Evolutionary conservation across 2,888 invertebrate species (phyloP).

Genomic region (Ormyrus labotus): DNA sequence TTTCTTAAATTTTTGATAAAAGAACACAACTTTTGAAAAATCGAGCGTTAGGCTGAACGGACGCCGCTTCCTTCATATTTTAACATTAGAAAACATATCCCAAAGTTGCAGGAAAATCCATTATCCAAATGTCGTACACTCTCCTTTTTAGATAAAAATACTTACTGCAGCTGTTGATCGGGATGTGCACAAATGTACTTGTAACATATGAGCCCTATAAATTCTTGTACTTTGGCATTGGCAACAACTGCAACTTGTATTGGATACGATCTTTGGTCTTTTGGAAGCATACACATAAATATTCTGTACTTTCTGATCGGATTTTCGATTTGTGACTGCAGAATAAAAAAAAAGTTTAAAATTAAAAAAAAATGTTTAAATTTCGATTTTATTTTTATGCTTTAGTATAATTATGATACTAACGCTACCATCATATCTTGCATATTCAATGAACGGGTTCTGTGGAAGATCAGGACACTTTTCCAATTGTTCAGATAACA

Average conservation of each 20-base stretch:
- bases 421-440: conserved; percentile 91
- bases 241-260: conserved; percentile 88
- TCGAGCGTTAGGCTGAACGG: too few relatives aligned
- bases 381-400: conserved; percentile 1
- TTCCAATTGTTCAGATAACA: conserved; percentile 85
- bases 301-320: conserved; percentile 91
- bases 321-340: conserved; percentile 83
- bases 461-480: conserved; percentile 86
- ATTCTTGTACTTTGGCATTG: conserved; percentile 90
- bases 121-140: too few relatives aligned
- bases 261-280: conserved; percentile 89
- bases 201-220: conserved; percentile 95
- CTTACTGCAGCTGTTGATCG: conserved; percentile 74
- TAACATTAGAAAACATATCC: too few relatives aligned
- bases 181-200: conserved; percentile 79
- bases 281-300: conserved; percentile 91
- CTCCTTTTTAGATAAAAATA: conserved; percentile 43
- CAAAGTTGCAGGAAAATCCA: too few relatives aligned
- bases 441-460: conserved; percentile 93
- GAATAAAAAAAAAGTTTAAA: conserved; percentile 29
- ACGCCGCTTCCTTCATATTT: too few relatives aligned
- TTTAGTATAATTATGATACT: conserved; percentile 53
- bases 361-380: conserved; percentile 11
- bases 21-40: too few relatives aligned
- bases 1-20: too few relatives aligned